phyloP scores from a whole-genome alignment of 2,888 invertebrate species.

The Hanleya hanleyi region DNA sequence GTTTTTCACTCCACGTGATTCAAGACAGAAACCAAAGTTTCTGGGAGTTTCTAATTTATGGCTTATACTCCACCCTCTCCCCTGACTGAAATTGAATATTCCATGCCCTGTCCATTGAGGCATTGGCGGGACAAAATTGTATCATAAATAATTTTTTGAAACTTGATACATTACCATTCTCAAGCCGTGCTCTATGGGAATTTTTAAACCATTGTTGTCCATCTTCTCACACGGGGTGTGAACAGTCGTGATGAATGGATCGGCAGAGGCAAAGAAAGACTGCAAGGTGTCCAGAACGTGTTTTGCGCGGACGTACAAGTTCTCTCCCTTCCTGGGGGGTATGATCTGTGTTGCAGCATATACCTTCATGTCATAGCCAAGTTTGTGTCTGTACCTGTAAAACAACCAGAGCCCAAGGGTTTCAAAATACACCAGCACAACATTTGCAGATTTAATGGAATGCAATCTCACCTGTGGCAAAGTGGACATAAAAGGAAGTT shows the following conservation, averaged over 20 bases:
- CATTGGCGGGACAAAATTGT: neutral
- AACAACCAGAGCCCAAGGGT: too few species aligned
- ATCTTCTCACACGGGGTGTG: slow-evolving; percentile 58
- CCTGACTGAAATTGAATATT: too few species aligned
- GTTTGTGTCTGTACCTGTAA: too few species aligned
- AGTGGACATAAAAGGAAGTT: too few species aligned
- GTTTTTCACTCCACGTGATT: too few species aligned
- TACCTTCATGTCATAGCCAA: slow-evolving; percentile 51
- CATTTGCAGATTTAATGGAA: too few species aligned
- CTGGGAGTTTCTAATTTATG: too few species aligned
- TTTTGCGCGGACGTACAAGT: slow-evolving; percentile 61
- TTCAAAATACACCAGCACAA: too few species aligned
- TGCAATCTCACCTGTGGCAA: too few species aligned
- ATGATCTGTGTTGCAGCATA: slow-evolving; percentile 49
- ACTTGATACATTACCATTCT: slow-evolving; percentile 43
- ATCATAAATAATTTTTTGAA: neutral
- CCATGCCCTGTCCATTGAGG: neutral
- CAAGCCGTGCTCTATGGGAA: slow-evolving; percentile 37
- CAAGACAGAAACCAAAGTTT: too few species aligned
- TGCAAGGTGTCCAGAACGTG: slow-evolving; percentile 64
- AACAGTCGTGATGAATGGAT: slow-evolving; percentile 48
- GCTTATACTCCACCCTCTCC: too few species aligned
- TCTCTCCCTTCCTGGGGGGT: slow-evolving; percentile 54
- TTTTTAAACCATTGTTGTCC: slow-evolving; percentile 45
- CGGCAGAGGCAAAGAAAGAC: slow-evolving; percentile 65